These are phyloP conservation scores for Deilephila elpenor DNA, from an alignment of 2,888 invertebrate species.

Conservation along the genomic window DNA sequence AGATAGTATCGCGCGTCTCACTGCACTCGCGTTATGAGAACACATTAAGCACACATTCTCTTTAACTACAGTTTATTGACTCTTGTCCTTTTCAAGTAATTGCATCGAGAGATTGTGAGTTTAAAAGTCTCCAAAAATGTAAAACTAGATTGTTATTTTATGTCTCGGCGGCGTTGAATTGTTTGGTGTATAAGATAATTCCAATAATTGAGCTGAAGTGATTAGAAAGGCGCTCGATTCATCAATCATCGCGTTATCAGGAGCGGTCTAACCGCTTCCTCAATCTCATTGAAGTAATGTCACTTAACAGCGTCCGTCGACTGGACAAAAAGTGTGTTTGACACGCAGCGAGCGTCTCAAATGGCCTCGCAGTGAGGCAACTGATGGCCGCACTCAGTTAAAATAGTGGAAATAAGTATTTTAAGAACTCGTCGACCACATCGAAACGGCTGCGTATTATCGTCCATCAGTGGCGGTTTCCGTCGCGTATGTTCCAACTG, in stretches of 20 bases:
- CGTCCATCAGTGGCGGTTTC: constrained; percentile 24
- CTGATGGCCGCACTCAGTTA: not conserved
- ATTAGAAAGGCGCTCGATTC: no score
- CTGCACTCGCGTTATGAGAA: not conserved
- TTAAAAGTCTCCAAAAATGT: no score
- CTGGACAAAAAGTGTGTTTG: not conserved
- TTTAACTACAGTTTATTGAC: not conserved
- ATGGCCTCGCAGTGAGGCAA: not conserved
- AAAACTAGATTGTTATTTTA: no score
- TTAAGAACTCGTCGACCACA: constrained; percentile 19
- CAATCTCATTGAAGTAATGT: not conserved
- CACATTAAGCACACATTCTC: not conserved
- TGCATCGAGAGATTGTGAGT: no score
- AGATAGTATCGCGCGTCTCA: not conserved
- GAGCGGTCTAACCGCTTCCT: not conserved
- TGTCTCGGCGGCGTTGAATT: no score
- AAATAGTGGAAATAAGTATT: constrained; percentile 16
- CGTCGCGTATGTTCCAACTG: not conserved
- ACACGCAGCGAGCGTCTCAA: not conserved
- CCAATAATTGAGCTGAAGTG: no score
- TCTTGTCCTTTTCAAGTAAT: not conserved
- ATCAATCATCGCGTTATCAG: no score
- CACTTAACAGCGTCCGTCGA: not conserved
- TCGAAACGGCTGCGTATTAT: constrained; percentile 17
- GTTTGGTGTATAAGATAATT: no score